Conservation (phyloP, 2,113 vertebrate genomes). For the Pseudonaja textilis region DNA sequence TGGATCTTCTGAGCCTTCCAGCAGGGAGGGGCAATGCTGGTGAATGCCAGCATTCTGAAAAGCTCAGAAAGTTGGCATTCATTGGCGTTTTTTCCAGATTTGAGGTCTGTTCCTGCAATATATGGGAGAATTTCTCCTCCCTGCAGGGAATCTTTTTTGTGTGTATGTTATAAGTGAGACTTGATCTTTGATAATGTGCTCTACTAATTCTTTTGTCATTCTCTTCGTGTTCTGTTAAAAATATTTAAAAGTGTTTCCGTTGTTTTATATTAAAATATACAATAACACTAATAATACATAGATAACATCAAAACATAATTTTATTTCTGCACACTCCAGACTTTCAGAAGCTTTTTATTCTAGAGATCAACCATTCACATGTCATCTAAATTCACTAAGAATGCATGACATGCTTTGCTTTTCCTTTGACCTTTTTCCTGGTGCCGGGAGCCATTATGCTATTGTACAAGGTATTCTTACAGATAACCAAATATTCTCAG, state of each 20-base stretch:
- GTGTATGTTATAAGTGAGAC: neutral
- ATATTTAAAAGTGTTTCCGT: neutral
- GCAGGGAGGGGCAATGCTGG: neutral
- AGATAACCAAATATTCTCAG: neutral
- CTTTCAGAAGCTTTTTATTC: neutral
- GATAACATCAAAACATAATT: conserved; percentile 2
- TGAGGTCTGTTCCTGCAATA: neutral
- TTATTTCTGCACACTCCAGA: conserved; percentile 16
- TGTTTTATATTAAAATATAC: neutral
- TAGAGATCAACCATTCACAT: neutral
- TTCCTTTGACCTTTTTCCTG: accelerated
- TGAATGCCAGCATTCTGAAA: neutral
- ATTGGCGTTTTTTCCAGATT: neutral
- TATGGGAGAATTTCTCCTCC: neutral
- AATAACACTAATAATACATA: neutral
- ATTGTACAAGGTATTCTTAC: neutral
- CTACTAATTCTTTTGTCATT: neutral
- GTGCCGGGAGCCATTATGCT: neutral
- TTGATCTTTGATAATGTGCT: neutral
- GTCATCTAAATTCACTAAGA: neutral
- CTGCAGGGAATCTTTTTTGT: neutral
- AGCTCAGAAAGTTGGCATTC: neutral
- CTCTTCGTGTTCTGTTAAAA: neutral
- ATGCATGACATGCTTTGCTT: neutral
- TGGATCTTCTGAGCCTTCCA: neutral